phyloP scores from a whole-genome alignment of 1,140 invertebrate genomes.

The Forficula auricularia region DNA sequence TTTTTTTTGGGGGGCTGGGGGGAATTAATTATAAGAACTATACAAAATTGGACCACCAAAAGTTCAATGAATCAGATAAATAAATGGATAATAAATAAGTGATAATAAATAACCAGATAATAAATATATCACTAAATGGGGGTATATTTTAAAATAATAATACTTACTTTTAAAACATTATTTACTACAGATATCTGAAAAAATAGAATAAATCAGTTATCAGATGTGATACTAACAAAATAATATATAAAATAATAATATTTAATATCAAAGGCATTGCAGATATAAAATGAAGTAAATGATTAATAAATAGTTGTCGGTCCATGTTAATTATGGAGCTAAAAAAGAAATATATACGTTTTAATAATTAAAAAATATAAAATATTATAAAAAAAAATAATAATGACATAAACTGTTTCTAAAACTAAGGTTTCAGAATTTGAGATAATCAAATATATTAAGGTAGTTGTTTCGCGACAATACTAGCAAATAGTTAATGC shows the following conservation, averaged over 20 bases:
- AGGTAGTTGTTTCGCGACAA: not conserved
- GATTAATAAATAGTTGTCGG: constrained; percentile 48
- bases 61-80: not conserved
- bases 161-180: constrained; percentile 62
- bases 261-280: constrained; percentile 58
- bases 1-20: too few relatives aligned
- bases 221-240: constrained; percentile 3
- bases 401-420: not conserved
- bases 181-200: constrained; percentile 75
- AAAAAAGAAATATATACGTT: constrained; percentile 27
- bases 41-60: not conserved
- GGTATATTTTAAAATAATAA: not conserved
- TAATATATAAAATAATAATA: constrained; percentile 14
- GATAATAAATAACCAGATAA: constrained; percentile 2
- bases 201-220: constrained; percentile 16
- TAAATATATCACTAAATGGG: not conserved
- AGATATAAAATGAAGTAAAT: constrained; percentile 57
- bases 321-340: constrained; percentile 87
- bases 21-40: too few relatives aligned
- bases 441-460: not conserved
- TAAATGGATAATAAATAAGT: not conserved
- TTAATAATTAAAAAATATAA: not conserved
- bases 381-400: not conserved
- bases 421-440: not conserved
- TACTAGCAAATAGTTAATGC: too few relatives aligned